Conservation (phyloP, 2,797 vertebrate species). For the Gymnothorax javanicus region DNA sequence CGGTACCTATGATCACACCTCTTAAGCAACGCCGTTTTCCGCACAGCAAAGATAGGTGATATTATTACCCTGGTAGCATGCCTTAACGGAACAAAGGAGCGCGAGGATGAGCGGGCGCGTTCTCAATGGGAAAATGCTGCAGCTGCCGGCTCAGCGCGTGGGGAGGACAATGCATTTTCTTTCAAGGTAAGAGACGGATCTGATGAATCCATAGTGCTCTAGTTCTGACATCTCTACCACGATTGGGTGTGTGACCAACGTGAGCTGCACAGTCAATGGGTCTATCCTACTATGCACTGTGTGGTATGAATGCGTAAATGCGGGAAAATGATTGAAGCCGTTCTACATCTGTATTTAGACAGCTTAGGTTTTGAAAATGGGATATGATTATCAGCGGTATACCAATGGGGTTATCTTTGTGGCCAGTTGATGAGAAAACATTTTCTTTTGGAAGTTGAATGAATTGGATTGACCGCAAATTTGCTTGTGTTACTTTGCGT, state of each 20-base stretch:
- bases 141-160: slow-evolving; percentile 71
- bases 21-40: slow-evolving; percentile 26
- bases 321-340: neutral
- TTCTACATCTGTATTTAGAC: neutral
- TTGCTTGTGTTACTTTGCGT: neutral
- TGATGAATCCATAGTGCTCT: neutral
- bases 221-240: neutral
- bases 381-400: neutral
- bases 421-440: neutral
- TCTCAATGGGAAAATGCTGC: slow-evolving; percentile 76
- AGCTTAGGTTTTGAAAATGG: neutral
- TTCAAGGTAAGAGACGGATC: slow-evolving; percentile 68
- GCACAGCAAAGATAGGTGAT: slow-evolving; percentile 42
- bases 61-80: slow-evolving; percentile 55
- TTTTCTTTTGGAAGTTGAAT: neutral
- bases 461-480: neutral
- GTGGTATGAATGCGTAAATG: neutral
- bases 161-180: slow-evolving; percentile 78
- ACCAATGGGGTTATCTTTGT: neutral
- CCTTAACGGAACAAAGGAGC: slow-evolving; percentile 60
- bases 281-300: neutral
- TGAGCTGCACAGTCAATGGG: neutral
- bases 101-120: slow-evolving; percentile 75
- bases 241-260: neutral
- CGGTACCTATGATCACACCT: neutral